Evolutionary conservation across 1,140 invertebrate genomes (phyloP).

Genomic region (Galleria mellonella): DNA sequence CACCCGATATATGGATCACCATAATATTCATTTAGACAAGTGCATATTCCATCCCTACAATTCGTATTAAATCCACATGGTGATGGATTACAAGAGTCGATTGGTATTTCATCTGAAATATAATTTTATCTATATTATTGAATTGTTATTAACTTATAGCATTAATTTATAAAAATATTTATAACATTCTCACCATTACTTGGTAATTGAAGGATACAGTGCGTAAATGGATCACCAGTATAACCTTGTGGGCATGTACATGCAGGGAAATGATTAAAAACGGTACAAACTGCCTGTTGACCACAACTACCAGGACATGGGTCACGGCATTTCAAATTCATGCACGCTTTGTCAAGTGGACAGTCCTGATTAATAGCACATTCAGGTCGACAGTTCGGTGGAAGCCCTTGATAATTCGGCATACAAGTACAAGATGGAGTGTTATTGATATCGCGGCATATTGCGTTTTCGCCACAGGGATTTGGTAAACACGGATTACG

Average conservation of each 20-base stretch:
- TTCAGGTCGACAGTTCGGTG: conserved; percentile 80
- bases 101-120: conserved; percentile 63
- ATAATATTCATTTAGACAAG: conserved; percentile 79
- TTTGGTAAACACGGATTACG: conserved; percentile 75
- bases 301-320: conserved; percentile 82
- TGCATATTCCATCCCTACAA: conserved; percentile 78
- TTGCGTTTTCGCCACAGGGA: conserved; percentile 80
- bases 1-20: conserved; percentile 83
- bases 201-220: conserved; percentile 65
- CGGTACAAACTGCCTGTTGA: conserved; percentile 75
- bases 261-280: conserved; percentile 78
- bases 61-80: conserved; percentile 83
- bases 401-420: conserved; percentile 76
- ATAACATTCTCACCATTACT: conserved; percentile 70
- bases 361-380: conserved; percentile 81
- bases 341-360: conserved; percentile 77
- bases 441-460: conserved; percentile 77
- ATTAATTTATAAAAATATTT: not conserved
- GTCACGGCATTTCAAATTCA: conserved; percentile 79
- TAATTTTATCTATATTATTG: not conserved
- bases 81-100: conserved; percentile 80
- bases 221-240: conserved; percentile 79
- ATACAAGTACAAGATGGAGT: conserved; percentile 78
- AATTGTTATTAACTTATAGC: not conserved
- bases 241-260: conserved; percentile 79